phyloP scores from a whole-genome alignment of 2,797 vertebrate species.

The Alcedo quadribrachys region DNA sequence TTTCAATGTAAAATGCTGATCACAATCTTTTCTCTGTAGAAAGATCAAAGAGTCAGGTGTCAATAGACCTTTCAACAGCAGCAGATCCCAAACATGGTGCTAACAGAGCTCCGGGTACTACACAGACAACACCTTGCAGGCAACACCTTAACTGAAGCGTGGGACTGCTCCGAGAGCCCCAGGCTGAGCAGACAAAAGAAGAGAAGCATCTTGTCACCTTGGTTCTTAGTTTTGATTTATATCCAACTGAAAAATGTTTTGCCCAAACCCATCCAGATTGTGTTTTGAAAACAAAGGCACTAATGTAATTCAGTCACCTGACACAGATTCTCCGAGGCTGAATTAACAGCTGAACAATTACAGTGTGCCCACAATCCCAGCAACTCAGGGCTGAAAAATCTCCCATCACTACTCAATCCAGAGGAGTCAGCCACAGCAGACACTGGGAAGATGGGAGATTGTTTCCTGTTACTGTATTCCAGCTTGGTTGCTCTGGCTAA shows the following conservation, averaged over 20 bases:
- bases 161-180: neutral
- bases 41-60: neutral
- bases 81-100: fast-evolving
- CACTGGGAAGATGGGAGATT: neutral
- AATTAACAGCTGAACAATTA: neutral
- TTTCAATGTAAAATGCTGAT: neutral
- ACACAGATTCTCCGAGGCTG: neutral
- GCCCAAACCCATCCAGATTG: neutral
- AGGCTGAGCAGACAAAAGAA: neutral
- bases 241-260: neutral
- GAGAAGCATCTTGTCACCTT: neutral
- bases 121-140: neutral
- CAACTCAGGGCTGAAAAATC: neutral
- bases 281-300: neutral
- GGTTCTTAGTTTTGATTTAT: neutral
- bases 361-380: neutral
- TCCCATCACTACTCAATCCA: neutral
- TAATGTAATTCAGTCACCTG: neutral
- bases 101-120: neutral
- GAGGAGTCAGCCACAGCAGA: neutral
- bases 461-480: neutral
- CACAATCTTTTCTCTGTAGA: neutral
- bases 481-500: neutral
- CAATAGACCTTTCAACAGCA: neutral
- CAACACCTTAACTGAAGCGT: neutral